Conservation (phyloP, 2,113 vertebrate genomes). For the Martes martes region DNA sequence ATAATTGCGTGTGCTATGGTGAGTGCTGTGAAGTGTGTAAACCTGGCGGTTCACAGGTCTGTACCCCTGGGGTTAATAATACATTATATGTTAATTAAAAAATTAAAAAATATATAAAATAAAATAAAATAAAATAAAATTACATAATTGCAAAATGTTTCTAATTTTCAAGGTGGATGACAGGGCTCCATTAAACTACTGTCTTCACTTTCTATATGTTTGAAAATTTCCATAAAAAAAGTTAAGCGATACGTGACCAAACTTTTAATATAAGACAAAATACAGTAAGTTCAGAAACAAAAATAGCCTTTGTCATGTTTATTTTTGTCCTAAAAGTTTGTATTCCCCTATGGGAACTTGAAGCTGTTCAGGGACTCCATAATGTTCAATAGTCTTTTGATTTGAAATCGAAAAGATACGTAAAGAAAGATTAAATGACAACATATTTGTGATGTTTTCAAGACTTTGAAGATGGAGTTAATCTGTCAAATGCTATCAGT, state of each 20-base stretch:
- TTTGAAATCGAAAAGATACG: not conserved
- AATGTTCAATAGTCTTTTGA: not conserved
- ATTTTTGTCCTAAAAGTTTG: not conserved
- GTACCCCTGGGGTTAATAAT: too few species aligned
- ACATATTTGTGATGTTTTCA: not conserved
- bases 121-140: not conserved
- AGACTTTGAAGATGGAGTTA: not conserved
- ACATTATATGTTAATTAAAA: too few species aligned
- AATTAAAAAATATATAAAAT: too few species aligned
- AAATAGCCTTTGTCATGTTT: not conserved
- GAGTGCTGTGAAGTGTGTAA: too few species aligned
- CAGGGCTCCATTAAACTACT: not conserved
- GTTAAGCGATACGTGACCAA: not conserved
- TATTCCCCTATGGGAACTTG: not conserved
- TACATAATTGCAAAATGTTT: not conserved
- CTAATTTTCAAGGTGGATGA: not conserved
- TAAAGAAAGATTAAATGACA: not conserved
- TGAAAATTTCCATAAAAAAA: not conserved
- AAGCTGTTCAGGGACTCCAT: not conserved
- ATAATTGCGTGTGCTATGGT: too few species aligned
- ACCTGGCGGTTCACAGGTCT: too few species aligned
- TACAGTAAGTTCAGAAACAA: not conserved
- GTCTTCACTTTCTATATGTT: not conserved
- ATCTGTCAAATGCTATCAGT: not conserved
- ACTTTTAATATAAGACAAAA: not conserved